phyloP scores from a whole-genome alignment of 2,888 invertebrate species.

The Argyresthia albistria region DNA sequence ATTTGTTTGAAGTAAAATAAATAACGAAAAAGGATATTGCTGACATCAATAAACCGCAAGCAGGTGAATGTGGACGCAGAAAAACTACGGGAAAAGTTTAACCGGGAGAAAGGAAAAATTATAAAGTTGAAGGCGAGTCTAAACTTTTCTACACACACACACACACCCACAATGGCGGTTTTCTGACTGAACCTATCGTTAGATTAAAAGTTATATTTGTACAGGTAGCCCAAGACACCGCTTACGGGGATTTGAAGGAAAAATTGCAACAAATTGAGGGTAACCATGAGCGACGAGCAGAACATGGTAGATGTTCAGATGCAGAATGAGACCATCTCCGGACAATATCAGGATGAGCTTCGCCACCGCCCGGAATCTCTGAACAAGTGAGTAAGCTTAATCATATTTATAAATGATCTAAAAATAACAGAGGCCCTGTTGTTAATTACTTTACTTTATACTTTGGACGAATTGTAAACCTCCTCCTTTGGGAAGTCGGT shows the following conservation, averaged over 20 bases:
- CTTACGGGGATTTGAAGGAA: slow-evolving; percentile 53
- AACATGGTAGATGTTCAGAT: slow-evolving; percentile 59
- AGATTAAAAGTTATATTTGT: neutral
- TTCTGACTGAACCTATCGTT: neutral
- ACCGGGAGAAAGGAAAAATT: slow-evolving; percentile 42
- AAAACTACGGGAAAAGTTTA: slow-evolving; percentile 43
- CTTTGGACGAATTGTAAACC: too few species aligned
- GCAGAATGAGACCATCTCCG: slow-evolving; percentile 50
- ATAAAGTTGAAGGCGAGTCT: slow-evolving; percentile 44
- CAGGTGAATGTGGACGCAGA: slow-evolving; percentile 39
- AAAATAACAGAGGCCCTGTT: too few species aligned
- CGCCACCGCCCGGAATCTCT: slow-evolving; percentile 46
- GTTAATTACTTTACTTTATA: too few species aligned
- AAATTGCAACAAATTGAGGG: slow-evolving; percentile 37
- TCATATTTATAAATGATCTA: too few species aligned
- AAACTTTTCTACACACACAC: neutral
- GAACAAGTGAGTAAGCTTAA: slow-evolving; percentile 31
- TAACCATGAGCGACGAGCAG: slow-evolving; percentile 48
- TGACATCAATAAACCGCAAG: slow-evolving; percentile 40
- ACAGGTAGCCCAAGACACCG: slow-evolving; percentile 54
- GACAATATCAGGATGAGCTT: slow-evolving; percentile 45
- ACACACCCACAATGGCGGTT: neutral
- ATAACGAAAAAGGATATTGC: slow-evolving; percentile 36
- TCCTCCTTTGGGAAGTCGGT: too few species aligned
- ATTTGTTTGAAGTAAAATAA: too few species aligned